Percentiles rank a stretch among this genome's conserved stretches.
Conservation (phyloP, 2,888 invertebrate genomes). For the Dasypogon diadema region DNA sequence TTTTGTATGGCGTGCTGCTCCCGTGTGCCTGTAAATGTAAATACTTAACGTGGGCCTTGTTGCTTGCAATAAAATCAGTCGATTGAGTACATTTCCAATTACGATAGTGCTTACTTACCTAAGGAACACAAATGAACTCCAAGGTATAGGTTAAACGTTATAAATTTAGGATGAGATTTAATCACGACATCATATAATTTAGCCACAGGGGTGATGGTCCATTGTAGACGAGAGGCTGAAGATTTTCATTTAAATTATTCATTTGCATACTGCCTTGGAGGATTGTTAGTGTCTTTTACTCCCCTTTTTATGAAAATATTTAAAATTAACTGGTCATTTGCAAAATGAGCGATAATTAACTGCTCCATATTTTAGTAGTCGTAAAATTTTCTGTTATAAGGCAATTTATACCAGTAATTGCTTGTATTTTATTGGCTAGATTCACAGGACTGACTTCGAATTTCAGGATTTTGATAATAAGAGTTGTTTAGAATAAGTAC, state of each 20-base stretch:
- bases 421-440: too few species aligned
- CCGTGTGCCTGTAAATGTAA: slow-evolving; percentile 34
- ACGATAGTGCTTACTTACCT: slow-evolving; percentile 15
- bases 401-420: too few species aligned
- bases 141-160: neutral
- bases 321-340: too few species aligned
- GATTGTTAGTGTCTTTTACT: too few species aligned
- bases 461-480: too few species aligned
- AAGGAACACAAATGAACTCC: neutral
- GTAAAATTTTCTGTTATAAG: too few species aligned
- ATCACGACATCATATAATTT: neutral
- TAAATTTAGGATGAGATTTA: slow-evolving; percentile 1
- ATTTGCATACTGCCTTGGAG: too few species aligned
- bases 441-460: too few species aligned
- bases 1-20: slow-evolving; percentile 16
- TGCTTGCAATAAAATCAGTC: slow-evolving; percentile 2
- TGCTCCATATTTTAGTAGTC: too few species aligned
- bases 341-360: too few species aligned
- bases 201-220: neutral
- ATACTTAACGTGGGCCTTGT: slow-evolving; percentile 9
- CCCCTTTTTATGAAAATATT: too few species aligned
- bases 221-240: neutral
- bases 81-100: slow-evolving; percentile 33
- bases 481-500: too few species aligned
- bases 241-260: neutral